Evolutionary conservation across 2,797 vertebrate genomes (phyloP).

Genomic region (Phoxinus dragarum): DNA sequence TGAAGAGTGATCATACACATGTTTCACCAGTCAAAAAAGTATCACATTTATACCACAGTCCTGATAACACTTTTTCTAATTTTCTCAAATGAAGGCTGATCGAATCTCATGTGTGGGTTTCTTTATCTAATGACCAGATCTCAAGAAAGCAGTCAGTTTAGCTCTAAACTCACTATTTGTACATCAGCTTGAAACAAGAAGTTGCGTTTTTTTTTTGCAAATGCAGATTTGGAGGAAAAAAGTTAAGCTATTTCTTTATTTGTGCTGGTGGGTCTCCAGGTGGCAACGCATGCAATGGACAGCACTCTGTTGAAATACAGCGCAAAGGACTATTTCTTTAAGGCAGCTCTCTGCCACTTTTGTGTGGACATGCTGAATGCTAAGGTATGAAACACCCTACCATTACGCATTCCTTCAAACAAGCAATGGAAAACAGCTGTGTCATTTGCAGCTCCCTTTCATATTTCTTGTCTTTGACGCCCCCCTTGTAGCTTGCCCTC

Average conservation of each 20-base stretch:
- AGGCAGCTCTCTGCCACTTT: conserved; percentile 91
- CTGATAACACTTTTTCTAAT: not conserved
- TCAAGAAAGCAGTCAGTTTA: not conserved
- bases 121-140: not conserved
- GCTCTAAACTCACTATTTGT: not conserved
- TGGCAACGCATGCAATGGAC: conserved; percentile 90
- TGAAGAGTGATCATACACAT: too few species aligned
- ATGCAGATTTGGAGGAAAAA: not conserved
- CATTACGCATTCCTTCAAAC: not conserved
- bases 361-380: conserved; percentile 93
- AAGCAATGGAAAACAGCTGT: not conserved
- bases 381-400: conserved; percentile 76
- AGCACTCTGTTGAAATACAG: conserved; percentile 93
- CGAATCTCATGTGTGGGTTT: not conserved
- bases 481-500: conserved; percentile 71
- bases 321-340: conserved; percentile 94
- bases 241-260: not conserved
- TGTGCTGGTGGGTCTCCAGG: conserved; percentile 69
- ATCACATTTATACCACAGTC: not conserved
- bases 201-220: conserved; percentile 2
- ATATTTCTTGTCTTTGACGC: not conserved
- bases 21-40: too few species aligned
- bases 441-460: not conserved
- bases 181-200: not conserved
- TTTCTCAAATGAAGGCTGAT: not conserved